Percentiles rank a stretch among this genome's conserved stretches.
Conservation (phyloP, 2,888 invertebrate genomes). For the Calephelis perditalis region DNA sequence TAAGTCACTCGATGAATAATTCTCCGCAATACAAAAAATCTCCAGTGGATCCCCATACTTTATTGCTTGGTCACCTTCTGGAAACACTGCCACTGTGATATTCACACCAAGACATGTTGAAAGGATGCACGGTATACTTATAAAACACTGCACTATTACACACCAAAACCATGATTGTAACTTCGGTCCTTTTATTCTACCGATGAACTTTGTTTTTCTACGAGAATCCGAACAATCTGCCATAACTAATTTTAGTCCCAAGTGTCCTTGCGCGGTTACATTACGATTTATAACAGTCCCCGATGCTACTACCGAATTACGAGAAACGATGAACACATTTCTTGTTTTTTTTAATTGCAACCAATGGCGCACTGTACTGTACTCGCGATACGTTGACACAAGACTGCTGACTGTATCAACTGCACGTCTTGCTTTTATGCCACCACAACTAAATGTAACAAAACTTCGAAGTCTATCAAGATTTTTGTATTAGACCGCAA, state of each 20-base stretch:
- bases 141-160: conserved; percentile 50
- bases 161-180: conserved; percentile 59
- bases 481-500: background rate
- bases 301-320: conserved; percentile 39
- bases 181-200: conserved; percentile 46
- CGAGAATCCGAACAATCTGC: conserved; percentile 46
- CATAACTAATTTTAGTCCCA: conserved; percentile 46
- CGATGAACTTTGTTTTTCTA: conserved; percentile 50
- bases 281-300: conserved; percentile 49
- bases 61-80: conserved; percentile 77
- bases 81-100: conserved; percentile 60
- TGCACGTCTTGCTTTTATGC: conserved; percentile 17
- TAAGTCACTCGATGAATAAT: conserved; percentile 57
- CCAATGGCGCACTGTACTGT: conserved; percentile 69
- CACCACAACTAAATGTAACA: conserved; percentile 34
- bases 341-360: conserved; percentile 53
- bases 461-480: conserved; percentile 30
- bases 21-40: conserved; percentile 80
- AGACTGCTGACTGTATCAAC: conserved; percentile 43
- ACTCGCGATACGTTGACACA: conserved; percentile 64
- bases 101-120: conserved; percentile 50
- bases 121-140: conserved; percentile 56
- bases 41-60: conserved; percentile 79
- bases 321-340: conserved; percentile 53
- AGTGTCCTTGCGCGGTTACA: conserved; percentile 47